These are phyloP conservation scores for Octodon degus DNA, from an alignment of 2,113 vertebrate species.

Conservation along the genomic window DNA sequence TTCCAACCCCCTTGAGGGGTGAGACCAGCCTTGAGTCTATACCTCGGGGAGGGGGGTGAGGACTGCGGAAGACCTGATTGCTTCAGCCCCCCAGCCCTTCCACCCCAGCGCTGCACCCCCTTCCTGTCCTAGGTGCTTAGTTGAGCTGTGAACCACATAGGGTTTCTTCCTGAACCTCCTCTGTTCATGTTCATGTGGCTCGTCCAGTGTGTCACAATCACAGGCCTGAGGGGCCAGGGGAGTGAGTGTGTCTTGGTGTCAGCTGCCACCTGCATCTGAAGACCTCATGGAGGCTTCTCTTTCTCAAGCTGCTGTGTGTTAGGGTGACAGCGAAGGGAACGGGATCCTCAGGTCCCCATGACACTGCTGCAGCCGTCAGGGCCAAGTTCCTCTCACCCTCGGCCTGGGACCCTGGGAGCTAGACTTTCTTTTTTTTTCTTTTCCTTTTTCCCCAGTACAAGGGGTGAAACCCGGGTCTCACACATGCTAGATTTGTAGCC, in stretches of 20 bases:
- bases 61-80: background rate
- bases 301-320: background rate
- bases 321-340: background rate
- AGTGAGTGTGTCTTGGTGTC: no score
- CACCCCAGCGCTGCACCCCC: background rate
- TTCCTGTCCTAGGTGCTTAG: background rate
- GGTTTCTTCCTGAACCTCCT: no score
- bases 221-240: background rate
- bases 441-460: background rate
- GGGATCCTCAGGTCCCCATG: accelerated
- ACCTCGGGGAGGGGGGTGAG: accelerated
- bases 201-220: background rate
- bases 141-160: background rate
- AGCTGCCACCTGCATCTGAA: accelerated
- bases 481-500: background rate
- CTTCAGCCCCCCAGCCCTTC: background rate
- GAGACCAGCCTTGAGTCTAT: background rate
- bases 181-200: background rate
- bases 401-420: background rate
- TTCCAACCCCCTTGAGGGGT: background rate
- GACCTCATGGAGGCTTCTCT: background rate
- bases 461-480: background rate
- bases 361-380: background rate
- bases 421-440: background rate
- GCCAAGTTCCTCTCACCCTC: background rate